Base-by-base conservation (phyloP, 2,113 vertebrate species). In the Syrmaticus mikado region DNA sequence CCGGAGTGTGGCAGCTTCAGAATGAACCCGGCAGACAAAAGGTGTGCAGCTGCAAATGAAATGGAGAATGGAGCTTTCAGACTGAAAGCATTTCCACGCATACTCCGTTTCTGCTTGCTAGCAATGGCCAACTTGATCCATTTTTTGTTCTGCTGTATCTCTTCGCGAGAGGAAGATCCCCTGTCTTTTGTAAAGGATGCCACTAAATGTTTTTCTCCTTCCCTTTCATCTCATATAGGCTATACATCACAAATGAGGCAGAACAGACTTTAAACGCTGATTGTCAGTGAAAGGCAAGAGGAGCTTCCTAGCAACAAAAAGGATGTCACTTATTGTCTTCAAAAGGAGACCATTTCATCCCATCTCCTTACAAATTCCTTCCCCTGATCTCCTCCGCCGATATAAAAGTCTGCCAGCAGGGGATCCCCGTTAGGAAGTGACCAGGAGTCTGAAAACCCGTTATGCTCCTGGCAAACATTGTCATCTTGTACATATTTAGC, bases 221-320 rank as follows among this genome's bases (percentile, higher is more conserved):
- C 6, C 68, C 60, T 85, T 75, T 92, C 68, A 81, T 74, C 41
- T 74, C 11, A 38, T 11, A 19, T 25, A 78, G 79, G 65, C 82
- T 87, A 13, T 76, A 68, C 72, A 52, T 93, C 64, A 55, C 76
- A 81, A 83, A 65, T 78, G 89, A 94, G 80, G 91, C 91, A 91
- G 89, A 89, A 67, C 64, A 87, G 87, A 82, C 81, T 92, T 90
- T 84, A 85, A 90, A 85, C 60, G 30, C 11, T 89, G 75, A 78
- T 94, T 91, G 85, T 93, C 91, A 62, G 36, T 78, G 83, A 81
- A 77, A 94, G 67, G 82, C 68, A 17, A 92, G 82, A 53, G 30
- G 82, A 77, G 84, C 88, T 82, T 86, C 91, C 90, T 90, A 90
- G 94, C 89, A 94, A 92, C 57, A 6, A 41, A 64, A 85, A 85